A percentile compares a stretch with the other conserved stretches of the same genome.
Conservation (phyloP, 1,140 invertebrate genomes). For the Drosophila insularis region DNA sequence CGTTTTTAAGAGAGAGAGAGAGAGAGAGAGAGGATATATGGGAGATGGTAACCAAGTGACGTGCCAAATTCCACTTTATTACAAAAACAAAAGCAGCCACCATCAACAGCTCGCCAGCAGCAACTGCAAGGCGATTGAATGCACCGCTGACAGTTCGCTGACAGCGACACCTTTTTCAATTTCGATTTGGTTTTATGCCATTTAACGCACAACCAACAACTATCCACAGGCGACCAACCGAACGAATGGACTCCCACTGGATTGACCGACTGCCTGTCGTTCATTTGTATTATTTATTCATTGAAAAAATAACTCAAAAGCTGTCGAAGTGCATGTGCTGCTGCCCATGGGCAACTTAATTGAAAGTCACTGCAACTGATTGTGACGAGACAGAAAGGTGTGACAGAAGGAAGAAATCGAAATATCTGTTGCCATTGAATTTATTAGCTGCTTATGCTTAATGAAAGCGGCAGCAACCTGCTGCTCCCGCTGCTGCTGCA, state of each 20-base stretch:
- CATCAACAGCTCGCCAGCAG: background rate
- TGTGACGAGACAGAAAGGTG: background rate
- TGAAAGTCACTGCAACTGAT: conserved; percentile 41
- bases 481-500: background rate
- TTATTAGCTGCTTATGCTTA: conserved; percentile 54
- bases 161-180: conserved; percentile 78
- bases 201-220: conserved; percentile 58
- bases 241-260: background rate
- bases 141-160: conserved; percentile 40
- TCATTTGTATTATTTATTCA: conserved; percentile 59
- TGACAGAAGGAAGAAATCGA: background rate
- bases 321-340: conserved; percentile 49
- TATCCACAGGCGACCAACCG: conserved; percentile 11
- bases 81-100: conserved; percentile 47
- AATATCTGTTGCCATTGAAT: background rate
- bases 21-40: no score
- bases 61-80: conserved; percentile 80
- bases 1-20: conserved; percentile 47
- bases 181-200: conserved; percentile 78
- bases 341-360: conserved; percentile 45
- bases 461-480: background rate
- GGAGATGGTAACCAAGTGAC: conserved; percentile 46
- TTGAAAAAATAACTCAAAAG: conserved; percentile 67
- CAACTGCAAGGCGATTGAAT: conserved; percentile 41
- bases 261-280: conserved; percentile 26